phyloP scores from a whole-genome alignment of 2,888 invertebrate species.

The Drosophila acutilabella region DNA sequence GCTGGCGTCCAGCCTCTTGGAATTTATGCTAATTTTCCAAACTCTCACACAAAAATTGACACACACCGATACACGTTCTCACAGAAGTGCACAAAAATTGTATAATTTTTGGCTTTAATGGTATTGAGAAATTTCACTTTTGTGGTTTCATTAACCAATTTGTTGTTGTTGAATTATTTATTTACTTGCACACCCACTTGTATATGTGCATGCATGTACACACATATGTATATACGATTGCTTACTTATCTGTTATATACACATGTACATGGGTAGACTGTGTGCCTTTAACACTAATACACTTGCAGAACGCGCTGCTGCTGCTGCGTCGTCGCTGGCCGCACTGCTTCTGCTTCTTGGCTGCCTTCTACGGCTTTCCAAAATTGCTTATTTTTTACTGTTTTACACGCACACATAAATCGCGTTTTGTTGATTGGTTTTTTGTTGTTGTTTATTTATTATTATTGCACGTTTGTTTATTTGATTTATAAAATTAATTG shows the following conservation, averaged over 20 bases:
- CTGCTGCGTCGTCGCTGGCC: constrained; percentile 50
- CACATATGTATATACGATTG: constrained; percentile 32
- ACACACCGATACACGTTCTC: constrained; percentile 33
- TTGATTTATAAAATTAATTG: constrained; percentile 36
- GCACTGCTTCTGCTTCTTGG: constrained; percentile 45
- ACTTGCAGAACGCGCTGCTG: constrained; percentile 66
- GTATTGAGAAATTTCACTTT: constrained; percentile 65
- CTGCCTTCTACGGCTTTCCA: constrained; percentile 63
- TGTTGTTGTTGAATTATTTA: constrained; percentile 37
- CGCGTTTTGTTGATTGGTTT: constrained; percentile 20
- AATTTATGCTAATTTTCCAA: constrained; percentile 65
- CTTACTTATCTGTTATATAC: constrained; percentile 49
- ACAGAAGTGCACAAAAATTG: constrained; percentile 50
- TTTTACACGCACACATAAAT: constrained; percentile 40
- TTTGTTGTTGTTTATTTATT: constrained; percentile 21
- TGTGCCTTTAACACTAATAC: constrained; percentile 67
- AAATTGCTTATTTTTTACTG: constrained; percentile 31
- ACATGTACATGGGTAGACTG: constrained; percentile 33
- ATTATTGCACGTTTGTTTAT: constrained; percentile 59
- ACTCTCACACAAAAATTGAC: constrained; percentile 30
- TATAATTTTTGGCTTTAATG: constrained; percentile 45
- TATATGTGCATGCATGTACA: constrained; percentile 34
- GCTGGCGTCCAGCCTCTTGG: constrained; percentile 61
- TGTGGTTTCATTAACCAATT: constrained; percentile 50
- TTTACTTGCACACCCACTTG: constrained; percentile 34